A percentile compares a stretch with the other conserved stretches of the same genome.
phyloP scores from a whole-genome alignment of 1,140 invertebrate genomes.

The Hyles vespertilio region DNA sequence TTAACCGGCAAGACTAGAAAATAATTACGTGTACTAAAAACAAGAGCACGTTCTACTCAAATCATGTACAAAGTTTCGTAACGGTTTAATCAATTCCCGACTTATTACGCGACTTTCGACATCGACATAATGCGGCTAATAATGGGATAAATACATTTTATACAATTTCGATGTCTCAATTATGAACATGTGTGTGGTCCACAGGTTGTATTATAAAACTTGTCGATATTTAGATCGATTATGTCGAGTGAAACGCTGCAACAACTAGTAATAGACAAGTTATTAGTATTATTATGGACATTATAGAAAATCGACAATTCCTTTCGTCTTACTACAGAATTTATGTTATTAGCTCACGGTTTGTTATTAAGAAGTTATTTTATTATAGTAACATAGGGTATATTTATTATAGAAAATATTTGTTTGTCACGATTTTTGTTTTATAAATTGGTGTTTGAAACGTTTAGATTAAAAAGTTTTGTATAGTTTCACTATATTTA shows the following conservation, averaged over 20 bases:
- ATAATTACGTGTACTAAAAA: slow-evolving; percentile 50
- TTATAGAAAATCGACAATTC: slow-evolving; percentile 48
- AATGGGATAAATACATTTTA: slow-evolving; percentile 39
- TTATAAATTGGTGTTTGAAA: no score
- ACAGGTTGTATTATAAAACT: slow-evolving; percentile 21
- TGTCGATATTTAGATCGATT: slow-evolving; percentile 64
- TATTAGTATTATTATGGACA: slow-evolving; percentile 53
- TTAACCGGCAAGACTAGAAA: slow-evolving; percentile 26
- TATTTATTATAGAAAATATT: slow-evolving; percentile 6
- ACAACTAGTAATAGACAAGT: slow-evolving; percentile 58
- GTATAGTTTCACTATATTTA: no score
- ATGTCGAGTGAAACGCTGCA: slow-evolving; percentile 50
- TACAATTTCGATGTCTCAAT: slow-evolving; percentile 69
- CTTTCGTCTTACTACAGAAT: slow-evolving; percentile 36
- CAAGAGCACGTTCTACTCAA: slow-evolving; percentile 56
- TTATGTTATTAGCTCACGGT: slow-evolving; percentile 26
- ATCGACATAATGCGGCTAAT: slow-evolving; percentile 12
- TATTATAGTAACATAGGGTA: background rate
- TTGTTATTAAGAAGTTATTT: slow-evolving; percentile 14
- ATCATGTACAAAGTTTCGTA: slow-evolving; percentile 54
- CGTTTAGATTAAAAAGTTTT: no score
- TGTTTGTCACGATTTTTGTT: slow-evolving; percentile 4
- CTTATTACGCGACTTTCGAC: slow-evolving; percentile 2
- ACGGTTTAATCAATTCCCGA: slow-evolving; percentile 52
- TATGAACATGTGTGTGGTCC: slow-evolving; percentile 61